Evolutionary conservation across 2,113 vertebrate genomes (phyloP), one percentile per base, ranked within the genome.

Genomic region (Zootoca vivipara): DNA sequence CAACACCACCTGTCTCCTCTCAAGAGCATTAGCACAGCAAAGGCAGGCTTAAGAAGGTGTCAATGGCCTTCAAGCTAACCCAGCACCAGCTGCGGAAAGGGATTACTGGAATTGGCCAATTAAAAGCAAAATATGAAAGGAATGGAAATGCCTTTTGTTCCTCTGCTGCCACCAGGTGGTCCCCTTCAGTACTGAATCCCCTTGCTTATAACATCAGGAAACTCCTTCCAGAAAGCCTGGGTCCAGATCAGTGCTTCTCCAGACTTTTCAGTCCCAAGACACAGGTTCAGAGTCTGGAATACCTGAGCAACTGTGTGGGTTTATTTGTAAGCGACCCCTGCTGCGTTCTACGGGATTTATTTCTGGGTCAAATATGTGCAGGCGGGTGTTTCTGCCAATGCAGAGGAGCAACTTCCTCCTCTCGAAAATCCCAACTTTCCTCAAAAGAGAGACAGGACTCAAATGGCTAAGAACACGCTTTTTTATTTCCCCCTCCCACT

Each of bases 111-210:
- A 77, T 6, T 28, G 72, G 4, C 7, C 1, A 5, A 18, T 42
- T 15, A n/a, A 42, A 12, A 12, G 18, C 30, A 65, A 62, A 40
- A 33, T 52, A 52, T 22, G 75, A 28, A 26, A n/a, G 12, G 40
- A 2, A 18, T 16, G 26, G 65, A 24, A 26, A 4, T 13, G 3
- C 4, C 78, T 87, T 52, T 35, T 81, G 46, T 30, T 20, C 9
- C 88, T 95, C 92, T 92, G 92, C 94, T 93, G 95, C 94, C 94
- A 91, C 86, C 94, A 35, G 87, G 92, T 82, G 92, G 93, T 62
- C 10, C 73, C 5, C 0, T 1, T 0, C 5, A 4, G 69, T 15
- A n/a, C 46, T n/a, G 52, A 52, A 52, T 33, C 33, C 22, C 62
- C 58, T 52, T 26, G 6, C n/a, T 73, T 28, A 7, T 28, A 7